Conservation (phyloP, 2,888 invertebrate genomes). For the Hyposoter dolosus region DNA sequence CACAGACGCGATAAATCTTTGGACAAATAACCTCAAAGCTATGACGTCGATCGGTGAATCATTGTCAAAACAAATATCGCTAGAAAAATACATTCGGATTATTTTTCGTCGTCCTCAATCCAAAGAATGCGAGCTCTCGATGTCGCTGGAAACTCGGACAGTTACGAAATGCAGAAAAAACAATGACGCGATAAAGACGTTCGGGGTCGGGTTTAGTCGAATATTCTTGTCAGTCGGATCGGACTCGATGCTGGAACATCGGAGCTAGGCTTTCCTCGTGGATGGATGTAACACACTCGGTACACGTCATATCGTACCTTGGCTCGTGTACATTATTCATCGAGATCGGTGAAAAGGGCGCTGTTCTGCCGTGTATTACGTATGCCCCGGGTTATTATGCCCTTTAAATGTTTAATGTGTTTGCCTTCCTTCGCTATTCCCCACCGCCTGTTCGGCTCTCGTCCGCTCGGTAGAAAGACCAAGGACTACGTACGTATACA, state of each 20-base stretch:
- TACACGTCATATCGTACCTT: conserved; percentile 79
- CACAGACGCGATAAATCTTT: not conserved
- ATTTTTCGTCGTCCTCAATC: not conserved
- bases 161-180: not conserved
- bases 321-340: conserved; percentile 83
- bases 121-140: not conserved
- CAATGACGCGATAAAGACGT: not conserved
- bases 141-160: not conserved
- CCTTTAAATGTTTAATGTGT: conserved; percentile 85
- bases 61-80: not conserved
- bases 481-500: not conserved
- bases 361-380: conserved; percentile 81
- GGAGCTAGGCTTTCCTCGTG: conserved; percentile 17
- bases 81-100: not conserved
- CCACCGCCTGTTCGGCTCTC: conserved; percentile 58
- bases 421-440: conserved; percentile 84
- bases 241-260: conserved; percentile 2
- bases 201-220: not conserved
- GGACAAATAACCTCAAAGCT: not conserved
- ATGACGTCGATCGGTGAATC: not conserved
- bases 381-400: conserved; percentile 84
- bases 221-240: not conserved
- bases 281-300: conserved; percentile 41
- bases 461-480: conserved; percentile 19
- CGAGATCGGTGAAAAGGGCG: conserved; percentile 83